Evolutionary conservation across 2,888 invertebrate genomes (phyloP), one percentile per base, ranked within the genome.

Genomic region (Slavum lentiscoides): DNA sequence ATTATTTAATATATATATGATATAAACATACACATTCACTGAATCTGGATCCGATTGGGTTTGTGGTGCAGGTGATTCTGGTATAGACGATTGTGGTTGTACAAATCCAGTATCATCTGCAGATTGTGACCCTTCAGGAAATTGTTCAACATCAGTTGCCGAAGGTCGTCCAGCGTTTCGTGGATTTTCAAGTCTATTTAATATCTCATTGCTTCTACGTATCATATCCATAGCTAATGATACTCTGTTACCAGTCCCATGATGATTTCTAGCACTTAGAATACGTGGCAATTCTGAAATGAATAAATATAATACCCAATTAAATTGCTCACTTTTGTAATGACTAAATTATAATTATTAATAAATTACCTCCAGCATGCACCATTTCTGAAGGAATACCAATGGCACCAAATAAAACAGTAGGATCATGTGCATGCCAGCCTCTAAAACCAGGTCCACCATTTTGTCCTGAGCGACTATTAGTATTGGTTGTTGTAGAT

Each of bases 361-460:
- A 49, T 68, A 17, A 68, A 21, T 74, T 83, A 84, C 84, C 84
- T 82, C 83, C 83, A 30, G 84, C 83, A 76, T 85, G 84, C 84
- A 85, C 84, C 19, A 85, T 74, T 80, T 85, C 89, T 17, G 89
- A 86, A 39, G 90, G 89, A 83, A 90, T 88, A 39, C 90, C 88
- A 88, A 90, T 89, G 0, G 90, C 89, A 69, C 90, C 89, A 83
- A 90, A 85, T 84, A 89, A 90, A 88, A 90, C 89, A 6, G 82
- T 81, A 69, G 82, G 82, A 61, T 82, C 81, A 30, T 75, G 67
- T 55, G 81, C 37, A 62, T 83, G 82, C 58, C 70, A 66, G 64
- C 83, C 64, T 73, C 81, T 81, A 55, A 74, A 72, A 19, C 68
- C 68, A 43, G 58, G 55, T 23, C 70, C 82, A 19, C 82, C 82